Percentiles rank a stretch among this genome's conserved stretches.
Evolutionary conservation across 2,888 invertebrate species (phyloP).

Genomic region (Frankliniella intonsa): DNA sequence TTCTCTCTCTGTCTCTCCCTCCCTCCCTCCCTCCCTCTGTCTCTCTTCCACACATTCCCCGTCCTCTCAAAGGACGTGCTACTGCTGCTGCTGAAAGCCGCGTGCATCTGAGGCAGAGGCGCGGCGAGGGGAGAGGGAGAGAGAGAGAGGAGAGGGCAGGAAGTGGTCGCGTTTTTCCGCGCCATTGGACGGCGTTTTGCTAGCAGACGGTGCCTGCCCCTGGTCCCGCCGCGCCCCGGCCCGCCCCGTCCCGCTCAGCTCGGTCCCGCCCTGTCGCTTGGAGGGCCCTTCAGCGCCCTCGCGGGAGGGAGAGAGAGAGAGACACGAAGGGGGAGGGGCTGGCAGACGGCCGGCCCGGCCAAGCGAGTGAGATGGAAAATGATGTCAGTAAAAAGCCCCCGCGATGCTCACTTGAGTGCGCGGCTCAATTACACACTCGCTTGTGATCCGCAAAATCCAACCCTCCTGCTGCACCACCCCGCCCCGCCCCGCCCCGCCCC

Average conservation of each 20-base stretch:
- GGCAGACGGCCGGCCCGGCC: background rate
- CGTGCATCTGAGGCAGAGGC: background rate
- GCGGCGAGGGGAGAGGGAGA: background rate
- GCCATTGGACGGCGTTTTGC: slow-evolving; percentile 21
- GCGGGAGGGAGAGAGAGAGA: background rate
- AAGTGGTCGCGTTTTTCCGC: slow-evolving; percentile 23
- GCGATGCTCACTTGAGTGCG: slow-evolving; percentile 21
- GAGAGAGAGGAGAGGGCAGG: background rate
- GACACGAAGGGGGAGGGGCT: slow-evolving; percentile 3
- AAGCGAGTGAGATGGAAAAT: background rate
- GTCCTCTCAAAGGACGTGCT: background rate
- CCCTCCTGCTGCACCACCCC: background rate
- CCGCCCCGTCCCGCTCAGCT: background rate
- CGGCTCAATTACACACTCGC: slow-evolving; percentile 23
- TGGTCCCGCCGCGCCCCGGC: background rate
- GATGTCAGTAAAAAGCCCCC: slow-evolving; percentile 23
- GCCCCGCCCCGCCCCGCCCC: too few species aligned
- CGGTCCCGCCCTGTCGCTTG: background rate
- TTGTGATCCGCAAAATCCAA: slow-evolving; percentile 19
- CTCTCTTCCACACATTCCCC: background rate
- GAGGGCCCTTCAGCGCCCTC: background rate
- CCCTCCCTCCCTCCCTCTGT: background rate
- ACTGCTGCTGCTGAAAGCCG: background rate
- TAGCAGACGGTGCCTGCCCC: slow-evolving; percentile 17
- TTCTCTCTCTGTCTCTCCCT: too few species aligned